Conservation (phyloP, 37 sponge, comb jelly and placozoan genomes). For the Chondrilla cf. caribensis region DNA sequence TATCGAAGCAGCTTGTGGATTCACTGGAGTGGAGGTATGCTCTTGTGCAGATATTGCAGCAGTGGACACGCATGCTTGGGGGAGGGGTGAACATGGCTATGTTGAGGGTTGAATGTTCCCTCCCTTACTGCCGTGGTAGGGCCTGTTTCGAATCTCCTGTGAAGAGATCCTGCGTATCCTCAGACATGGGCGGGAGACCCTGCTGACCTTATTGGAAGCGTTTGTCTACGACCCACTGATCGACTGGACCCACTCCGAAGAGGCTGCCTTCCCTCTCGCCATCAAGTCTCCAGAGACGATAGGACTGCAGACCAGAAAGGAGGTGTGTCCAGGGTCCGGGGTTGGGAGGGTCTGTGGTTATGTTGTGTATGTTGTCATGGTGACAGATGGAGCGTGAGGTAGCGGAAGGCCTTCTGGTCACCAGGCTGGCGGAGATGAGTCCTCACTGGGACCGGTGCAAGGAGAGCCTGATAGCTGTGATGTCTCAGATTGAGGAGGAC, state of each 20-base stretch:
- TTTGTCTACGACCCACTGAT: slow-evolving; percentile 96
- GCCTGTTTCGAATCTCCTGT: slow-evolving; percentile 93
- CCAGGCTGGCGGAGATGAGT: slow-evolving; percentile 61
- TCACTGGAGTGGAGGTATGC: slow-evolving; percentile 89
- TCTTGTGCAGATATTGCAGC: background rate
- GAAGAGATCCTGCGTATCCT: slow-evolving; percentile 84
- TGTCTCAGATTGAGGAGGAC: slow-evolving; percentile 58
- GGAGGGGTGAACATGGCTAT: no score
- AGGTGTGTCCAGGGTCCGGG: no score
- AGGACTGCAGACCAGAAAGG: slow-evolving; percentile 67
- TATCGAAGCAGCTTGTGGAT: slow-evolving; percentile 87
- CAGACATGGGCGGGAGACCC: slow-evolving; percentile 81
- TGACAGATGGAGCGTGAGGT: slow-evolving; percentile 71
- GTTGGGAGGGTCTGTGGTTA: no score
- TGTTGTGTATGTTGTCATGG: no score
- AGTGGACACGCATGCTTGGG: no score
- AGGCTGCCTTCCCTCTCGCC: slow-evolving; percentile 83
- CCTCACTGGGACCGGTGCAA: slow-evolving; percentile 69
- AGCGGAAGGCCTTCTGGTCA: slow-evolving; percentile 68
- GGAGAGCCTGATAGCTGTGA: slow-evolving; percentile 53
- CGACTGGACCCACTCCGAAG: slow-evolving; percentile 96
- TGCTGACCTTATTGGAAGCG: slow-evolving; percentile 92
- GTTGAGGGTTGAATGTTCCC: no score
- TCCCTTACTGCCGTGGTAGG: slow-evolving; percentile 54
- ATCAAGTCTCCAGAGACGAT: slow-evolving; percentile 46